A percentile compares a stretch with the other conserved stretches of the same genome.
Evolutionary conservation across 2,113 vertebrate species (phyloP).

Genomic region (Tiliqua scincoides): DNA sequence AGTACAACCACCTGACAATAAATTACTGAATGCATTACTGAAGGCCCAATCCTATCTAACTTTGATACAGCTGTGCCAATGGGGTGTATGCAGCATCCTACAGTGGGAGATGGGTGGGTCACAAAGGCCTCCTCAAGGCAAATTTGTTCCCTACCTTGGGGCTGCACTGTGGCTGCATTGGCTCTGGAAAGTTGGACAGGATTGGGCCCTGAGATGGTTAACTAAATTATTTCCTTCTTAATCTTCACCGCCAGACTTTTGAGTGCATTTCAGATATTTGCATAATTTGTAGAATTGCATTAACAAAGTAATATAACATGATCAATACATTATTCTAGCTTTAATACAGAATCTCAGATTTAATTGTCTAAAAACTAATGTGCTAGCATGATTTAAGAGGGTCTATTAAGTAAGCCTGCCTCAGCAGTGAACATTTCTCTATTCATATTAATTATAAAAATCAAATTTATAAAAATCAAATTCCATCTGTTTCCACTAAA

Average conservation of each 20-base stretch:
- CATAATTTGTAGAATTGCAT: not conserved
- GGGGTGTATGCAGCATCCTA: no score
- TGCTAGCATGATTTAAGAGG: not conserved
- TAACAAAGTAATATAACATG: not conserved
- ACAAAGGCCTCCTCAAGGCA: no score
- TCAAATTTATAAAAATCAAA: not conserved
- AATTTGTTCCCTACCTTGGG: no score
- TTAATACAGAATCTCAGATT: not conserved
- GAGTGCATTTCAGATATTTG: not conserved
- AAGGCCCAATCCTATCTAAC: no score
- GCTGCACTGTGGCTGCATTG: no score
- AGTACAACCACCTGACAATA: not conserved
- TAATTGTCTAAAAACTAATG: conserved; percentile 13
- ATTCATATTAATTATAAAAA: not conserved
- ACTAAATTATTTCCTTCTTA: not conserved
- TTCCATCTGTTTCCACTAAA: conserved; percentile 11
- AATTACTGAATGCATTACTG: not conserved
- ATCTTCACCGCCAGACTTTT: not conserved
- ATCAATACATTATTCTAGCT: not conserved
- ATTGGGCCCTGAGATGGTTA: no score
- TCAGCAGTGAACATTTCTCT: not conserved
- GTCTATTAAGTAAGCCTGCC: not conserved
- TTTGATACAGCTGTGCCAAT: no score
- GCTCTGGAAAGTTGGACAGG: no score
- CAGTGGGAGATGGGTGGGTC: no score